Base-by-base conservation (phyloP, 2,113 vertebrate species). In the Tylochromis polylepis region DNA sequence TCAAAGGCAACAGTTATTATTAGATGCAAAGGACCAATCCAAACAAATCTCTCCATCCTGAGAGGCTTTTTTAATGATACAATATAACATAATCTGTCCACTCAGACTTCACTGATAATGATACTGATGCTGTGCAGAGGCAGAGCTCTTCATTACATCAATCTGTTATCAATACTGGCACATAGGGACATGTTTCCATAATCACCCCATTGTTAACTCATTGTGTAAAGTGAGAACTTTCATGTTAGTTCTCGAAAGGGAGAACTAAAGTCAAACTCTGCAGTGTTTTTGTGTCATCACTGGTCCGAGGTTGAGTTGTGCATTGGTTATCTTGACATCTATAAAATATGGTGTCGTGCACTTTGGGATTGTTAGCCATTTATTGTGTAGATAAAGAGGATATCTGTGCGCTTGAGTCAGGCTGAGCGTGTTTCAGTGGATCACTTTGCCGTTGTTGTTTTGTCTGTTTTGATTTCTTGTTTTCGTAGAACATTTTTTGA, bases 1-100 rank as follows among this genome's bases (percentile, higher is more conserved):
- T 4, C 12, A 14, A 56, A 79, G 81, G 53, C 83, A 88, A 51
- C 24, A 2, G 80, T 51, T 88, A 85, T 7, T 70, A 58, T 85
- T 87, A 83, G 84, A 91, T 55, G 27, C 80, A 85, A 83, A 90
- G 86, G 83, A 58, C 11, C 51, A 57, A 60, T 38, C 56, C 65
- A n/a, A 43, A 80, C 46, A 88, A 62, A 55, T 10, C 31, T n/a
- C 24, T 46, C 12, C 79, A 29, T 51, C 27, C 70, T 11, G 36
- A 53, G 38, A 53, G 22, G 15, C 15, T 3, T 6, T 24, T 18
- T 46, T 27, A 46, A 46, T 27, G 8, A 43, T 72, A 72, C 12
- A 46, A 10, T 12, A 11, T 24, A 31, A 75, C 49, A 49, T 2
- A 29, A 43, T 41, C 14, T 46, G 41, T 7, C 38, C 55, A 2